Evolutionary conservation across 2,888 invertebrate species (phyloP).

Genomic region (Fabriciana adippe): DNA sequence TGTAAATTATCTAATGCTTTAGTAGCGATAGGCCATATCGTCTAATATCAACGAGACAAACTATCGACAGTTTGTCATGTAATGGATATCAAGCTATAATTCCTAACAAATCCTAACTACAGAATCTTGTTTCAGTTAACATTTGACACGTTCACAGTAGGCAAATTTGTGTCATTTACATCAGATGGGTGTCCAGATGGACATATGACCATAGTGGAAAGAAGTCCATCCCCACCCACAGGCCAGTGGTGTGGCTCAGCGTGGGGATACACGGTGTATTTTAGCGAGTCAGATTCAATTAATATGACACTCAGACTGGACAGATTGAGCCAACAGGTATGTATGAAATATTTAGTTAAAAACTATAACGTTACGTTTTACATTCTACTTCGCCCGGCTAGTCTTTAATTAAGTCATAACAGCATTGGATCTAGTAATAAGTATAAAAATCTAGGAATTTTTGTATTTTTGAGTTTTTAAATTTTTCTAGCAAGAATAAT

Average conservation of each 20-base stretch:
- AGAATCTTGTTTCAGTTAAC: slow-evolving; percentile 85
- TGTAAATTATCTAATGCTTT: too few species aligned
- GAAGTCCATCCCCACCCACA: slow-evolving; percentile 86
- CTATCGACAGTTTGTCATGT: not conserved
- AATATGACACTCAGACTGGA: slow-evolving; percentile 88
- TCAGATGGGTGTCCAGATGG: slow-evolving; percentile 91
- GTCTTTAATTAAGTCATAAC: not conserved
- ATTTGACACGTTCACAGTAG: slow-evolving; percentile 92
- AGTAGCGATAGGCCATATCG: too few species aligned
- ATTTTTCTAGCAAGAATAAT: not conserved
- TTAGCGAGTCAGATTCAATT: slow-evolving; percentile 90
- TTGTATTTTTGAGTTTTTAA: not conserved
- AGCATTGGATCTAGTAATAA: too few species aligned
- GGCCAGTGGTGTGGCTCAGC: slow-evolving; percentile 93
- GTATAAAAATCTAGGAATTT: too few species aligned
- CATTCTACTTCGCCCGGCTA: not conserved
- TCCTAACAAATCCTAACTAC: slow-evolving; percentile 32
- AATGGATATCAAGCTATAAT: not conserved
- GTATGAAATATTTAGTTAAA: not conserved
- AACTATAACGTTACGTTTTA: not conserved
- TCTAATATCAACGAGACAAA: not conserved
- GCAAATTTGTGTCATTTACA: slow-evolving; percentile 90
- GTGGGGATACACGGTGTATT: slow-evolving; percentile 92
- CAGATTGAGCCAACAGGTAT: slow-evolving; percentile 87
- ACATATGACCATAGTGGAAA: slow-evolving; percentile 89